Percentiles rank a stretch among this genome's conserved stretches.
These are phyloP conservation scores for Drosophila kanapiae DNA, from an alignment of 1,140 invertebrate genomes.

Conservation along the genomic window DNA sequence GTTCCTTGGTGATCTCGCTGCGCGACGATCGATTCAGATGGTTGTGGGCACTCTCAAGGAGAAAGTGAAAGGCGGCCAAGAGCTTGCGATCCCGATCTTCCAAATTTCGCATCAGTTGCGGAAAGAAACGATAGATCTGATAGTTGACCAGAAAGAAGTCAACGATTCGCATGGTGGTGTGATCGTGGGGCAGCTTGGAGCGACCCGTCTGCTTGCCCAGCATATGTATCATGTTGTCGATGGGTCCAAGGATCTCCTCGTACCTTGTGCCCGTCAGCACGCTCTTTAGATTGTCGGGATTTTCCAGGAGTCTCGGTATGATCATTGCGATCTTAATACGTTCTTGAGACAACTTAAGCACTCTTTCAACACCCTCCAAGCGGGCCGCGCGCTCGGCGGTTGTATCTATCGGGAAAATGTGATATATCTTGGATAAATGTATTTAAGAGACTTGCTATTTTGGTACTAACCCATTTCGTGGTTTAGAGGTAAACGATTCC, in stretches of 20 bases:
- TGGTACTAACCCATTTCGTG: conserved; percentile 25
- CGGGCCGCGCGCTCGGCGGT: conserved; percentile 24
- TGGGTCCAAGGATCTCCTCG: conserved; percentile 21
- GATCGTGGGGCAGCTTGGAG: conserved; percentile 36
- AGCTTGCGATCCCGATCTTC: conserved; percentile 34
- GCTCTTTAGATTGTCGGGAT: conserved; percentile 15
- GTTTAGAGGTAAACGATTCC: no score
- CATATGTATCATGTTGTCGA: conserved; percentile 29
- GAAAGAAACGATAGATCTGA: conserved; percentile 46
- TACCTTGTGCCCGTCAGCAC: conserved; percentile 29
- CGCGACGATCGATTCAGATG: conserved; percentile 56
- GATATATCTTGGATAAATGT: background rate
- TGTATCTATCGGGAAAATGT: conserved; percentile 2
- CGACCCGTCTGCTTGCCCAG: conserved; percentile 27
- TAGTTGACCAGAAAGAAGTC: conserved; percentile 57
- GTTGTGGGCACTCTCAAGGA: conserved; percentile 41
- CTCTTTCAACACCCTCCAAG: conserved; percentile 39
- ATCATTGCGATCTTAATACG: conserved; percentile 61
- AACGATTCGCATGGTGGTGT: conserved; percentile 39
- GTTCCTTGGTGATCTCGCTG: conserved; percentile 59
- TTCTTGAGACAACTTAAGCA: conserved; percentile 33
- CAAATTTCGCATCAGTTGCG: conserved; percentile 22
- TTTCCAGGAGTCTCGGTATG: conserved; percentile 41
- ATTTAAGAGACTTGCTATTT: background rate
- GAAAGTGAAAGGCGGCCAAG: conserved; percentile 45